These are phyloP conservation scores for Peribatodes rhomboidaria DNA, from an alignment of 2,888 invertebrate genomes.

Conservation along the genomic window DNA sequence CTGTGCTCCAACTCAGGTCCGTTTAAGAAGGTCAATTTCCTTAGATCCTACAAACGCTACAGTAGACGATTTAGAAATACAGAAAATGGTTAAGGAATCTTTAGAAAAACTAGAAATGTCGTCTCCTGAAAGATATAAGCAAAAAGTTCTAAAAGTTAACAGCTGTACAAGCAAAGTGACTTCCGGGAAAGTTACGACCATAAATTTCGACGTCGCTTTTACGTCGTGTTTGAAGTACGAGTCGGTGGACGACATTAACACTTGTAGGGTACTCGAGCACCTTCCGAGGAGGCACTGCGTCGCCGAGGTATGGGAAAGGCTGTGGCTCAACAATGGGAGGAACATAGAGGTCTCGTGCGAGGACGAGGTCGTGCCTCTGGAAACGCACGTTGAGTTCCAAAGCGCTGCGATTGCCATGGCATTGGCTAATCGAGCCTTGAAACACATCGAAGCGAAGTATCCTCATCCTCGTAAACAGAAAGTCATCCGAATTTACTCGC, in stretches of 20 bases:
- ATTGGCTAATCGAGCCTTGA: constrained; percentile 71
- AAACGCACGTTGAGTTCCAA: constrained; percentile 69
- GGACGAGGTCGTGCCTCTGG: constrained; percentile 71
- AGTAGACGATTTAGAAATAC: constrained; percentile 61
- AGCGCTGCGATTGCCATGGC: constrained; percentile 66
- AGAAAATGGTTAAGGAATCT: constrained; percentile 65
- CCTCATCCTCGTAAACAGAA: constrained; percentile 73
- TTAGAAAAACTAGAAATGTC: constrained; percentile 73
- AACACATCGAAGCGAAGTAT: constrained; percentile 79
- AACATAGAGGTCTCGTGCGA: constrained; percentile 71
- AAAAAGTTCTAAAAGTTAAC: constrained; percentile 70
- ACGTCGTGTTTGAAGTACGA: constrained; percentile 78
- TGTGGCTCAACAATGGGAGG: constrained; percentile 69
- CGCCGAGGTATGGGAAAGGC: constrained; percentile 68
- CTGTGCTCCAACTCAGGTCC: constrained; percentile 50
- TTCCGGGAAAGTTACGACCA: constrained; percentile 70
- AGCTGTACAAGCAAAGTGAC: constrained; percentile 69
- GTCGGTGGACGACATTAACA: constrained; percentile 69
- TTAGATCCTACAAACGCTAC: constrained; percentile 54
- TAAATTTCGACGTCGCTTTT: constrained; percentile 78
- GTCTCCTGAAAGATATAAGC: constrained; percentile 71
- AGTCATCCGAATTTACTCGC: constrained; percentile 73
- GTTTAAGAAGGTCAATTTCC: constrained; percentile 59
- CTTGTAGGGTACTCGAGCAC: constrained; percentile 72
- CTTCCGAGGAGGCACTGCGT: constrained; percentile 74